phyloP scores from a whole-genome alignment of 2,888 invertebrate species.

The Leucophenga maculata region DNA sequence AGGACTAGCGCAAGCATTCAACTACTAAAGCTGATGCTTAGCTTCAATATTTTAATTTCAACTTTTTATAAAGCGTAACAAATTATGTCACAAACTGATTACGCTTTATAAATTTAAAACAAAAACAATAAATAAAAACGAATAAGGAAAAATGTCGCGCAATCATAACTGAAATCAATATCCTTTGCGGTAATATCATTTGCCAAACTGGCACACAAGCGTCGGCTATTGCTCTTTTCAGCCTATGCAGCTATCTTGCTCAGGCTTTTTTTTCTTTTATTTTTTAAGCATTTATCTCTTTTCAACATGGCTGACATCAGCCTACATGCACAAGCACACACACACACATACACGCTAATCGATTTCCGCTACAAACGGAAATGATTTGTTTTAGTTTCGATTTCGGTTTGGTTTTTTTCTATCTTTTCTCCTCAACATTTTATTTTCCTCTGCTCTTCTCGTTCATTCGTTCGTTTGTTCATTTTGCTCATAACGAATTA shows the following conservation, averaged over 20 bases:
- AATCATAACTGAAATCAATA: conserved; percentile 14
- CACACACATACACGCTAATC: conserved; percentile 4
- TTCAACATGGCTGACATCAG: conserved; percentile 22
- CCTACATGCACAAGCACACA: not conserved
- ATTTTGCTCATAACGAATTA: conserved; percentile 53
- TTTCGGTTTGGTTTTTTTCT: conserved; percentile 47
- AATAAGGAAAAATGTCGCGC: not conserved
- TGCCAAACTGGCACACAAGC: conserved; percentile 11
- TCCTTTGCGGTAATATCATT: conserved; percentile 9
- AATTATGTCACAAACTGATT: not conserved
- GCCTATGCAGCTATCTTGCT: conserved; percentile 28
- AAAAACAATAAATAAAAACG: not conserved
- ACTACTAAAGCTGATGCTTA: too few species aligned
- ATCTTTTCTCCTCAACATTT: conserved; percentile 16
- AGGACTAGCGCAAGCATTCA: too few species aligned
- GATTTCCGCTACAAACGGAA: conserved; percentile 18
- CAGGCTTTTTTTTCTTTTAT: conserved; percentile 31
- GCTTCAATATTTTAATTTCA: too few species aligned
- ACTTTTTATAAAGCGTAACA: not conserved
- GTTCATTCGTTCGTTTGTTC: conserved; percentile 48
- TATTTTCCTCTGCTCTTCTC: too few species aligned
- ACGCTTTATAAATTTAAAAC: not conserved
- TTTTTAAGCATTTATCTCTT: not conserved
- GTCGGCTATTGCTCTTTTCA: not conserved
- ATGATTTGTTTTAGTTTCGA: conserved; percentile 36